A percentile compares a stretch with the other conserved stretches of the same genome.
Evolutionary conservation across 2,888 invertebrate genomes (phyloP).

Genomic region (Lottia gigantea): DNA sequence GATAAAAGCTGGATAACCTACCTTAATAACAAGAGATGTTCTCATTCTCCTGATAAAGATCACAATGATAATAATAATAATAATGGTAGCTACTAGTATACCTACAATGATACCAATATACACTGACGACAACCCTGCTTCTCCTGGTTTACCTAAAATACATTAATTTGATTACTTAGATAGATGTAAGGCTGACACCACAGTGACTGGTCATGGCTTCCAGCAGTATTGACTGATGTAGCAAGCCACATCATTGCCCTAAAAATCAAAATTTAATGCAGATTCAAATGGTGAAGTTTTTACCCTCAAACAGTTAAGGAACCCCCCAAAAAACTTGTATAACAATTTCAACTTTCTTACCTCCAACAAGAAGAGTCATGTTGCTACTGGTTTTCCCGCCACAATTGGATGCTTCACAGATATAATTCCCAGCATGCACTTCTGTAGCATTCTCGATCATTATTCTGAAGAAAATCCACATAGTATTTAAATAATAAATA

Average conservation of each 20-base stretch:
- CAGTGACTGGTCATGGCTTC: too few species aligned
- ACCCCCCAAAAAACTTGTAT: too few species aligned
- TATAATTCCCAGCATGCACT: slow-evolving; percentile 47
- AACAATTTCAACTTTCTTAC: slow-evolving; percentile 21
- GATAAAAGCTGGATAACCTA: neutral
- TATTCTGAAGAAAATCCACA: slow-evolving; percentile 39
- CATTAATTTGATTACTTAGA: neutral
- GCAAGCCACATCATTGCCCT: too few species aligned
- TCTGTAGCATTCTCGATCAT: slow-evolving; percentile 43
- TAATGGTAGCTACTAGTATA: slow-evolving; percentile 37
- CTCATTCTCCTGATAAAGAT: slow-evolving; percentile 21
- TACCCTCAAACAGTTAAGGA: too few species aligned
- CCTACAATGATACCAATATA: slow-evolving; percentile 43
- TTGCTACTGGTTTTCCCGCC: slow-evolving; percentile 46
- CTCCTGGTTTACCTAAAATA: slow-evolving; percentile 26
- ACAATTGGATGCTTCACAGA: slow-evolving; percentile 48
- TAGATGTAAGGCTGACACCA: too few species aligned
- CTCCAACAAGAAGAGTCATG: slow-evolving; percentile 48
- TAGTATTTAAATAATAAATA: too few species aligned
- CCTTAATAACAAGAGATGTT: neutral
- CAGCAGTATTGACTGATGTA: too few species aligned
- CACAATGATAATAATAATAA: slow-evolving; percentile 34
- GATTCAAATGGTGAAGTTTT: too few species aligned
- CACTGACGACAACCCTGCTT: slow-evolving; percentile 22
- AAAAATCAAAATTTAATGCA: too few species aligned